Percentiles rank a stretch among this genome's conserved stretches.
These are phyloP conservation scores for Brachyopa scutellaris DNA, from an alignment of 2,888 invertebrate genomes.

Conservation along the genomic window DNA sequence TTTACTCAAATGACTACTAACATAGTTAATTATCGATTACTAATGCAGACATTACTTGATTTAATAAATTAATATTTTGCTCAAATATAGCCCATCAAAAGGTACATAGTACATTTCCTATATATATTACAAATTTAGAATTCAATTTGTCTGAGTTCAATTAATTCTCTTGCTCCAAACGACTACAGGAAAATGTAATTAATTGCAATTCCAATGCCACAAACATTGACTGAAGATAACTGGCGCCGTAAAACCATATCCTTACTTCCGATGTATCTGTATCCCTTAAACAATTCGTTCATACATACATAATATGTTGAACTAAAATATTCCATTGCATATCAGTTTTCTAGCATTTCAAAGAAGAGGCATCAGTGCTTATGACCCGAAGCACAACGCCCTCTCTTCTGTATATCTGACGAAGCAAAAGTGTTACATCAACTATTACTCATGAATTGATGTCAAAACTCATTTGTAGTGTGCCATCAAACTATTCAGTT, in stretches of 20 bases:
- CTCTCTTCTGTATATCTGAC: neutral
- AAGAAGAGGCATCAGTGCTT: neutral
- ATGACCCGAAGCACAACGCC: too few relatives aligned
- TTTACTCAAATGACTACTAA: too few relatives aligned
- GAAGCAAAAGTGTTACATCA: conserved; percentile 27
- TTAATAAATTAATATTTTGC: too few relatives aligned
- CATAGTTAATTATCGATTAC: too few relatives aligned
- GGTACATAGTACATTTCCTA: too few relatives aligned
- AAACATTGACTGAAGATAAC: conserved; percentile 10
- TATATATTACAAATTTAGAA: too few relatives aligned
- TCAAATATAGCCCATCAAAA: too few relatives aligned
- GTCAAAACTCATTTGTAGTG: conserved; percentile 39
- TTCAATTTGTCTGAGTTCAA: too few relatives aligned
- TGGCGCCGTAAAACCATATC: neutral
- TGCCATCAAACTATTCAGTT: conserved; percentile 12
- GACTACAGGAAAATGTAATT: neutral
- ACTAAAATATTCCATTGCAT: neutral
- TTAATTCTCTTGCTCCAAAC: neutral
- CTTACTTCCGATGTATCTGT: conserved; percentile 1
- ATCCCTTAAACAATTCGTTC: too few relatives aligned
- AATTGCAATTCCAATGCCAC: conserved; percentile 12
- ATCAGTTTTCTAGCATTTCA: neutral
- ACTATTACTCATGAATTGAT: conserved; percentile 43
- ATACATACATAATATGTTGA: too few relatives aligned
- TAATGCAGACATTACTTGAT: too few relatives aligned